Evolutionary conservation across 1,140 invertebrate genomes (phyloP).

Genomic region (Pectinophora gossypiella): DNA sequence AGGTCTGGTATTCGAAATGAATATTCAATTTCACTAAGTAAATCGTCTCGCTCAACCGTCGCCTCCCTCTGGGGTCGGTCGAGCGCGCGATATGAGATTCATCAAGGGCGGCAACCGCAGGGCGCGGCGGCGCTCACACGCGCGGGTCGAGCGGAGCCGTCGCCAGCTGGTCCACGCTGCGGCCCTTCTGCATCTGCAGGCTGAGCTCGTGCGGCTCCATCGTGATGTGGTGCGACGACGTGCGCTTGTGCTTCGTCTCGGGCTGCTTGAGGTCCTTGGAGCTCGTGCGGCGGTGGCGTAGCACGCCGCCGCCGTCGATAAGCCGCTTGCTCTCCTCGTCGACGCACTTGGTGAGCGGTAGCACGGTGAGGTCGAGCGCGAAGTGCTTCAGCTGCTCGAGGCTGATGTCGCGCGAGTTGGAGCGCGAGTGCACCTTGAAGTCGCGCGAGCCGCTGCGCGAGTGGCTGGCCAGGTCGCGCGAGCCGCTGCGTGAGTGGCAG

Average conservation of each 20-base stretch:
- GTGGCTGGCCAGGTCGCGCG: conserved; percentile 47
- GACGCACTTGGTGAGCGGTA: conserved; percentile 46
- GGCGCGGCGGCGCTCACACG: neutral
- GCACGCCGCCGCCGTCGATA: conserved; percentile 66
- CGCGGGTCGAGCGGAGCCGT: conserved; percentile 34
- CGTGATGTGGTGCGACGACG: conserved; percentile 66
- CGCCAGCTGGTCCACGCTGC: conserved; percentile 58
- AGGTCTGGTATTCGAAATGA: neutral
- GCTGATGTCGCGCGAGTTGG: conserved; percentile 57
- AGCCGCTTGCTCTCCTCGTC: conserved; percentile 71
- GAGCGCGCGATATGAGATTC: conserved; percentile 1
- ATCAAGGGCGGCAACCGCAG: neutral
- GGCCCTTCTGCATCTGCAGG: conserved; percentile 54
- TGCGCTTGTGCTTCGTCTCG: conserved; percentile 55
- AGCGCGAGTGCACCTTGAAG: conserved; percentile 56
- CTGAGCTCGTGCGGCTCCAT: conserved; percentile 57
- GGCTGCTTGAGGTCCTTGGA: conserved; percentile 73
- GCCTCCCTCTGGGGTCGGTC: too few species aligned
- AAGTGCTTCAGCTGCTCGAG: conserved; percentile 63
- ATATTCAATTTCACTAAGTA: conserved; percentile 21
- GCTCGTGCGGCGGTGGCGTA: conserved; percentile 76
- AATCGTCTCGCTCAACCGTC: conserved; percentile 11
- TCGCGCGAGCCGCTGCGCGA: conserved; percentile 52
- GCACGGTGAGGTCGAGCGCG: conserved; percentile 58
- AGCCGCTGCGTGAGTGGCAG: conserved; percentile 44